phyloP scores from a whole-genome alignment of 2,888 invertebrate genomes.

The Drosophila mercatorum region DNA sequence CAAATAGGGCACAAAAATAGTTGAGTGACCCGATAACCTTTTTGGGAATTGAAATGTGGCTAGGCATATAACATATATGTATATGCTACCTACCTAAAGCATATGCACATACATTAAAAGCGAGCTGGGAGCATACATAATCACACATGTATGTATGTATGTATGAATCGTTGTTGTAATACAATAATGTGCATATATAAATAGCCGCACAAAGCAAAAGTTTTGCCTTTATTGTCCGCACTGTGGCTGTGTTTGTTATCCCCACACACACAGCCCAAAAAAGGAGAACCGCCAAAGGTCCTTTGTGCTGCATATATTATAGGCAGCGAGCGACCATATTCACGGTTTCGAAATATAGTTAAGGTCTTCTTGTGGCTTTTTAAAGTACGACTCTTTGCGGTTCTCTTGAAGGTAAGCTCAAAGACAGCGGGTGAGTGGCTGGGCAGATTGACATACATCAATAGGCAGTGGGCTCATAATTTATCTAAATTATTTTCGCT shows the following conservation, averaged over 20 bases:
- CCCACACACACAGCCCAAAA: constrained; percentile 20
- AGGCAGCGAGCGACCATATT: constrained; percentile 18
- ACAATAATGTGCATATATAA: constrained; percentile 50
- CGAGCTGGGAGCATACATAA: background rate
- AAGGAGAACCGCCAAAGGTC: constrained; percentile 34
- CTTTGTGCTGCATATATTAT: constrained; percentile 39
- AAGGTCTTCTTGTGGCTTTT: constrained; percentile 19
- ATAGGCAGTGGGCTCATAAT: constrained; percentile 62
- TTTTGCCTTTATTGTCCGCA: constrained; percentile 68
- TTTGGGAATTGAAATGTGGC: constrained; percentile 26
- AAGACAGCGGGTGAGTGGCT: background rate
- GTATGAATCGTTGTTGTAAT: constrained; percentile 8
- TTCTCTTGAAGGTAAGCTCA: constrained; percentile 6
- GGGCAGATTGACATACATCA: constrained; percentile 58
- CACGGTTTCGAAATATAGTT: constrained; percentile 34
- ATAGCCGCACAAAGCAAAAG: constrained; percentile 62
- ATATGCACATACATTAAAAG: constrained; percentile 36
- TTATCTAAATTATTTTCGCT: constrained; percentile 69
- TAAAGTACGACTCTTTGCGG: constrained; percentile 23
- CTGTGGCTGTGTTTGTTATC: constrained; percentile 35
- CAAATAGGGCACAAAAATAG: constrained; percentile 68
- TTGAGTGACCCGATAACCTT: constrained; percentile 33
- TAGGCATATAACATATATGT: background rate
- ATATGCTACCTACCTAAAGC: constrained; percentile 15
- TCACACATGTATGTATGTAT: background rate